Evolutionary conservation across 1,140 invertebrate species (phyloP).

Genomic region (Apis florea): DNA sequence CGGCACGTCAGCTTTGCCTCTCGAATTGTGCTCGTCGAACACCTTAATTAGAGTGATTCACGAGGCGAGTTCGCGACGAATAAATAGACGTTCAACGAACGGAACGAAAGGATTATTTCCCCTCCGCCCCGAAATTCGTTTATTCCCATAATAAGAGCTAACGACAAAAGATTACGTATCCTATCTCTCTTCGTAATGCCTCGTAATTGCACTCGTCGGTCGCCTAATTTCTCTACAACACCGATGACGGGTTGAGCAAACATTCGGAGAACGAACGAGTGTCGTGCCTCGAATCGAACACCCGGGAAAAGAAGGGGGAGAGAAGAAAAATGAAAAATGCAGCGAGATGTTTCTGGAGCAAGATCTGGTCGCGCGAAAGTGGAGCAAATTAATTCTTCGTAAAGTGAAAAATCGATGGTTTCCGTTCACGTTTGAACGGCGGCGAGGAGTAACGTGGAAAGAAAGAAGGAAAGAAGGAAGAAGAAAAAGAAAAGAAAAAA

Average conservation of each 20-base stretch:
- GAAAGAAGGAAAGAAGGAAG: not conserved
- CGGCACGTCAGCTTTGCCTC: constrained; percentile 52
- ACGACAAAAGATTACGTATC: not conserved
- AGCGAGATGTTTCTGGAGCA: not conserved
- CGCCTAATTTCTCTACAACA: not conserved
- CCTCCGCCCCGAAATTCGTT: not conserved
- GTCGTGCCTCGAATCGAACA: not conserved
- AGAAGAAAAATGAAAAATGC: constrained; percentile 16
- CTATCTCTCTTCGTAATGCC: too few species aligned
- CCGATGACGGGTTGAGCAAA: not conserved
- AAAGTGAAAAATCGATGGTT: constrained; percentile 45
- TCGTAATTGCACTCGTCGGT: not conserved
- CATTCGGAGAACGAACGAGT: not conserved
- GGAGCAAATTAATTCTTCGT: constrained; percentile 30
- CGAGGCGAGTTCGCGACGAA: constrained; percentile 43
- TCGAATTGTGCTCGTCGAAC: constrained; percentile 41
- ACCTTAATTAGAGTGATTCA: constrained; percentile 65
- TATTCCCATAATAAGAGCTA: not conserved
- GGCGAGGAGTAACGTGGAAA: not conserved
- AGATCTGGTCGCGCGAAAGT: constrained; percentile 8
- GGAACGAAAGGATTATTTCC: constrained; percentile 11
- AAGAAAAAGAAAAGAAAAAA: too few species aligned
- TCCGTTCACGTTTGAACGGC: constrained; percentile 1
- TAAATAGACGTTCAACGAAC: constrained; percentile 59
- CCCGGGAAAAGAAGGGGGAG: not conserved